These are phyloP conservation scores for Apis dorsata DNA, from an alignment of 1,140 invertebrate species.

Conservation along the genomic window DNA sequence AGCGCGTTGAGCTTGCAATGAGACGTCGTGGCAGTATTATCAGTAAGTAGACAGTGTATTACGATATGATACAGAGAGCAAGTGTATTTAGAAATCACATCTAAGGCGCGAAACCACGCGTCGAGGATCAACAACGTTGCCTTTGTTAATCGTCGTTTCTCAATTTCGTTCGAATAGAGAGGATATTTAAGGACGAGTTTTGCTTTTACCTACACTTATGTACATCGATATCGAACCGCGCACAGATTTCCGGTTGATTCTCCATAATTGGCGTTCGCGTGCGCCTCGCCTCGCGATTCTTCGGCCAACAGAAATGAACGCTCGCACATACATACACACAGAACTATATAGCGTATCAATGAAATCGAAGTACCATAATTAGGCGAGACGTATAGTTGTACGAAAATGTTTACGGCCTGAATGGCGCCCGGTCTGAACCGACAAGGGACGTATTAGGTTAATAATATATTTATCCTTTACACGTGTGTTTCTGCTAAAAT, in stretches of 20 bases:
- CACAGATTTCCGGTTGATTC: not conserved
- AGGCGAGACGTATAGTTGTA: slow-evolving; percentile 36
- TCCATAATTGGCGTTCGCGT: not conserved
- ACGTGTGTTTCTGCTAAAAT: not conserved
- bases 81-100: slow-evolving; percentile 29
- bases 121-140: slow-evolving; percentile 10
- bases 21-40: slow-evolving; percentile 67
- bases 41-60: slow-evolving; percentile 64
- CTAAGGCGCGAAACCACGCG: slow-evolving; percentile 2
- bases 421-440: slow-evolving; percentile 4
- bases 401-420: slow-evolving; percentile 16
- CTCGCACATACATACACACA: slow-evolving; percentile 23
- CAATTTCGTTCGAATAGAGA: slow-evolving; percentile 10
- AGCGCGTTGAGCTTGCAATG: slow-evolving; percentile 35
- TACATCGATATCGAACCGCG: not conserved
- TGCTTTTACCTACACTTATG: too few relatives aligned
- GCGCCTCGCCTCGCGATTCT: not conserved
- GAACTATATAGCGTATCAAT: slow-evolving; percentile 37
- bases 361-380: slow-evolving; percentile 40
- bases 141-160: not conserved
- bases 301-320: slow-evolving; percentile 16
- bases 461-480: not conserved
- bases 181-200: slow-evolving; percentile 2
- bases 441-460: not conserved
- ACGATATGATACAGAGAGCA: slow-evolving; percentile 64